Conservation (phyloP, 2,888 invertebrate species). For the Strigamia maritima region DNA sequence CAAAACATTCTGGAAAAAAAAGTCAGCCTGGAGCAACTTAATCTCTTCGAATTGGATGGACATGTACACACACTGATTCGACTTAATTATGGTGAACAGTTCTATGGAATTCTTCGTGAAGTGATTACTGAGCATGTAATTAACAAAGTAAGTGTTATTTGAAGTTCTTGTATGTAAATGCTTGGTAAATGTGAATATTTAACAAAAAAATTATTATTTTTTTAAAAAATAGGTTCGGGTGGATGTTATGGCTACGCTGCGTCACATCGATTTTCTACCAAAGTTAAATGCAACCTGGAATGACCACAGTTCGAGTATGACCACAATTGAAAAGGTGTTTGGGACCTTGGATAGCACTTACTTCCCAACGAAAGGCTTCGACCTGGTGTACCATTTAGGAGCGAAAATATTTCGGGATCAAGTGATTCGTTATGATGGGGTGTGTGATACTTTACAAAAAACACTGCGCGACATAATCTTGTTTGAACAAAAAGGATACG, state of each 20-base stretch:
- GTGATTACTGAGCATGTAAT: slow-evolving; percentile 96
- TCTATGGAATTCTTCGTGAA: slow-evolving; percentile 96
- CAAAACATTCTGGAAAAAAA: slow-evolving; percentile 99
- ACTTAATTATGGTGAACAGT: slow-evolving; percentile 95
- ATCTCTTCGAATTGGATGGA: slow-evolving; percentile 97
- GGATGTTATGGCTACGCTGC: slow-evolving; percentile 86
- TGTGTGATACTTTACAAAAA: slow-evolving; percentile 88
- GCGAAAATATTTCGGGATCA: slow-evolving; percentile 96
- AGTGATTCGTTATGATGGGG: slow-evolving; percentile 93
- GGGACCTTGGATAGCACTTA: slow-evolving; percentile 99
- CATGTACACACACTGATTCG: slow-evolving; percentile 99
- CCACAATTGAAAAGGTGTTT: slow-evolving; percentile 98
- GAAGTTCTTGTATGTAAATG: too few relatives aligned
- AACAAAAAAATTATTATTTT: too few relatives aligned
- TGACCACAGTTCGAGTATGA: slow-evolving; percentile 99
- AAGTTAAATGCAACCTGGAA: slow-evolving; percentile 97
- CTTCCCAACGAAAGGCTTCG: slow-evolving; percentile 96
- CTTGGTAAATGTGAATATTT: too few relatives aligned
- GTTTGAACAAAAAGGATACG: slow-evolving; percentile 91
- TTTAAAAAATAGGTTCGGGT: slow-evolving; percentile 74
- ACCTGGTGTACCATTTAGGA: slow-evolving; percentile 98
- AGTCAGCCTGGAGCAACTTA: slow-evolving; percentile 96
- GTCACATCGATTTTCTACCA: slow-evolving; percentile 95
- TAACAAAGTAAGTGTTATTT: slow-evolving; percentile 74
- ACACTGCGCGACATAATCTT: slow-evolving; percentile 93